Evolutionary conservation across 2,888 invertebrate genomes (phyloP).

Genomic region (Caenorhabditis afra): DNA sequence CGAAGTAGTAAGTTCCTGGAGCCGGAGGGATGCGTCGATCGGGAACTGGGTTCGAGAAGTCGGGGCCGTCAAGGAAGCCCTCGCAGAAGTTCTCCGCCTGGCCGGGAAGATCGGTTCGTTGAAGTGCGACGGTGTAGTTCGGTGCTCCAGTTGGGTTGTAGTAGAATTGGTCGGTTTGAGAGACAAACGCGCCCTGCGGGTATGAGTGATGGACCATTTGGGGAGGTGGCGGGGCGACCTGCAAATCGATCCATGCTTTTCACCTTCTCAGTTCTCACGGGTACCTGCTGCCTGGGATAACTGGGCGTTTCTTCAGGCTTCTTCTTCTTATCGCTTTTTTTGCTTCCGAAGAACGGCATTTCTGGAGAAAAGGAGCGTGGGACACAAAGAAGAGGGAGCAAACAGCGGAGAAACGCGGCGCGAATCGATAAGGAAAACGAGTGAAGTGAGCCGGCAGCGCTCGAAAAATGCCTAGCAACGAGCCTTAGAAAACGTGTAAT

Average conservation of each 20-base stretch:
- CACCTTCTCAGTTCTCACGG: slow-evolving; percentile 1
- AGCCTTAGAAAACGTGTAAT: slow-evolving; percentile 6
- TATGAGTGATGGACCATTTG: slow-evolving; percentile 29
- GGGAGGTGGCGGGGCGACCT: slow-evolving; percentile 38
- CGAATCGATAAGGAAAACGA: slow-evolving; percentile 29
- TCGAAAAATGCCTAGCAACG: slow-evolving; percentile 48
- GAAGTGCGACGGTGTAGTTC: slow-evolving; percentile 20
- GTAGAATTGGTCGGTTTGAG: slow-evolving; percentile 33
- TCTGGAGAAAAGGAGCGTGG: not conserved
- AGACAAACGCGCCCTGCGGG: slow-evolving; percentile 31
- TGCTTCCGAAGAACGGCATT: slow-evolving; percentile 54
- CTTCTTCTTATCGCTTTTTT: slow-evolving; percentile 38
- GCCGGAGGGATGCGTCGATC: slow-evolving; percentile 53
- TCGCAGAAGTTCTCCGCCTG: slow-evolving; percentile 33
- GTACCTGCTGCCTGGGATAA: slow-evolving; percentile 44
- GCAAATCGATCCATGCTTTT: too few relatives aligned
- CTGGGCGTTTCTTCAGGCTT: slow-evolving; percentile 22
- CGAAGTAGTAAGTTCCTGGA: slow-evolving; percentile 41
- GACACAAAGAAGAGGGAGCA: not conserved
- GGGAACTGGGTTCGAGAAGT: slow-evolving; percentile 49
- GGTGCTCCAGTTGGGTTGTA: slow-evolving; percentile 16
- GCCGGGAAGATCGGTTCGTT: slow-evolving; percentile 33
- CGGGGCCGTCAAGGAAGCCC: slow-evolving; percentile 54
- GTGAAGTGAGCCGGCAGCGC: not conserved
- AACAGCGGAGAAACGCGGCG: slow-evolving; percentile 4